Evolutionary conservation across 2,797 vertebrate genomes (phyloP).

Genomic region (Otolemur crassicaudatus): DNA sequence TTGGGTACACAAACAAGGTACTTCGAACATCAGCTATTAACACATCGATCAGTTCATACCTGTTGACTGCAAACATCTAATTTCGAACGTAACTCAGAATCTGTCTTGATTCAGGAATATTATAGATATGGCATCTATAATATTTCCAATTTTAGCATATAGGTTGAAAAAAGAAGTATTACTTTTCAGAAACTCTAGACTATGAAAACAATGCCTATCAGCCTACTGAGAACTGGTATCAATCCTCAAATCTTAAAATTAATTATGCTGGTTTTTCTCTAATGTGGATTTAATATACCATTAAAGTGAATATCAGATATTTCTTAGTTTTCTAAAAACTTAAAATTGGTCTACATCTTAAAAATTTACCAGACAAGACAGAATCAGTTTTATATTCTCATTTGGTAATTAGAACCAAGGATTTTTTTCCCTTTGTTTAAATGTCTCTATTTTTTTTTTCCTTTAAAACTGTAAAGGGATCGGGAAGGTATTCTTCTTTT

Average conservation of each 20-base stretch:
- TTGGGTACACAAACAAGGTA: neutral
- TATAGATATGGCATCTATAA: neutral
- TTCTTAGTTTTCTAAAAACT: neutral
- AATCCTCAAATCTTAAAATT: neutral
- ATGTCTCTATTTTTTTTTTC: neutral
- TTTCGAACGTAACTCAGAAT: neutral
- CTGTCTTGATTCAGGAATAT: neutral
- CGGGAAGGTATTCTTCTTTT: neutral
- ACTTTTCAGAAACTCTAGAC: conserved; percentile 22
- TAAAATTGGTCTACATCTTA: neutral
- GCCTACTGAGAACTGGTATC: neutral
- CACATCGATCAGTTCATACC: neutral
- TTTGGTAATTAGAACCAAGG: neutral
- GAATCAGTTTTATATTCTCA: neutral
- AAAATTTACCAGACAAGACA: neutral
- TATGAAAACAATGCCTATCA: neutral
- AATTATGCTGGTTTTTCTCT: neutral
- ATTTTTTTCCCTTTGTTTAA: neutral
- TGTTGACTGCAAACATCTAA: neutral
- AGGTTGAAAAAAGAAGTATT: neutral
- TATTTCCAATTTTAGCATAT: neutral
- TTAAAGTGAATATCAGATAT: neutral
- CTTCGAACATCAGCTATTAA: neutral
- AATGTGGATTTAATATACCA: neutral
- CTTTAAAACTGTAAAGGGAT: neutral